Evolutionary conservation across 2,888 invertebrate species (phyloP), one percentile per base, ranked within the genome.

Genomic region (Poecilobothrus nobilitatus): DNA sequence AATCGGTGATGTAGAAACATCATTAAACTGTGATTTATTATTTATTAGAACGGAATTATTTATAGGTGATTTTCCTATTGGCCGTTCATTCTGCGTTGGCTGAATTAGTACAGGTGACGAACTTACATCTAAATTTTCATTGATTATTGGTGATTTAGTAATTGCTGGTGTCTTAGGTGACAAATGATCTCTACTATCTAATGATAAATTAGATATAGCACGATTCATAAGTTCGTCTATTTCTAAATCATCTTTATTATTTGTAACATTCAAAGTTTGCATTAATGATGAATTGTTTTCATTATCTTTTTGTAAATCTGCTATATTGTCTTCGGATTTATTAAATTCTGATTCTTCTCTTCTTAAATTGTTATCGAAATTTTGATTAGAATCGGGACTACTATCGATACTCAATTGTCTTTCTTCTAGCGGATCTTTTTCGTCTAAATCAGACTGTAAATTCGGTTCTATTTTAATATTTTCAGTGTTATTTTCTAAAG

Each of bases 201-300:
- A 71, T 4, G 82, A 82, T 0, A 82, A 74, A 74, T 82, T 82
- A 0, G 82, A 82, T 68, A 82, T 80, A 61, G 82, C 82, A 8
- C 81, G 77, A 68, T 82, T 80, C 82, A 82, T 82, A 0, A 81
- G 76, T 68, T 81, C 81, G 70, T 82, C 80, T 63, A 82, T 82
- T 75, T 82, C 82, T 37, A 81, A 73, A 70, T 82, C 82, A 73
- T 82, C 82, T 66, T 79, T 79, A 65, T 77, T 79, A 5, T 73
- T 75, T n/a, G 73, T 69, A 21, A 72, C 71, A 1, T 72, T 74
- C 20, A 74, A 53, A 6, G 73, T 74, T 41, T 73, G 73, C 66
- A 73, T 69, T 27, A 73, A 71, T 22, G 33, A 8, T 37, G 65
- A 33, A 20, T 71, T 61, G 63, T 69, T 67, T 74, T 76, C 63